Base-by-base conservation (phyloP, 2,888 invertebrate genomes). In the Ephialtes manifestator region DNA sequence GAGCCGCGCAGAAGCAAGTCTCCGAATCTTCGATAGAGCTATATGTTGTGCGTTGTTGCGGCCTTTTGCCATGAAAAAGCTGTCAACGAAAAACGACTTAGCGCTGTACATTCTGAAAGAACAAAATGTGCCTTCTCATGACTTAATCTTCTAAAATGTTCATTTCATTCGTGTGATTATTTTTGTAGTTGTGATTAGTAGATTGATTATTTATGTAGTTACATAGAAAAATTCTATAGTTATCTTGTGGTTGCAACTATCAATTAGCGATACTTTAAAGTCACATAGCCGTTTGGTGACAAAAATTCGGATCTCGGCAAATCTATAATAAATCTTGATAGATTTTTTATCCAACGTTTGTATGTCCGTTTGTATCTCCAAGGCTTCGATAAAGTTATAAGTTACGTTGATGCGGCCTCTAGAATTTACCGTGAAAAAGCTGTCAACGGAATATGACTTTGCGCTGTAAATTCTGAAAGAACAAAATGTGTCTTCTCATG, bases 1-100 rank as follows among this genome's bases (percentile, higher is more conserved):
- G 68, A 74, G 43, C n/a, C 74, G 81, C 81, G 81, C 78, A 77
- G 67, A 68, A 68, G 43, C 77, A 58, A 78, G 67, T 68, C 81
- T 67, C 72, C 68, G 48, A 51, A 55, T 51, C 60, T 1, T 18
- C 5, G 31, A 60, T 31, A 31, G 31, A 28, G 28, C 31, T 60
- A 31, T 60, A 55, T 11, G 2, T 24, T 24, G 24, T 24, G 24
- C 55, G 11, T 2, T 55, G 20, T 11, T 20, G 20, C 3, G 20
- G 1, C 24, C 2, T 55, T 24, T 18, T 18, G 18, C 46, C 46
- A 13, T 18, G n/a, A 51, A 51, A 51, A 51, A 18, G 51, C 51
- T 15, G 18, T 51, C 20, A 55, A 55, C 11, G 24, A n/a, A 31
- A 31, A 60, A 60, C 28, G 4, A n/a, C 8, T 55, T 24, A 1